These are phyloP conservation scores for Paelopatides confundens DNA, from an alignment of 53 echinoderm and acorn worm genomes.

Conservation along the genomic window DNA sequence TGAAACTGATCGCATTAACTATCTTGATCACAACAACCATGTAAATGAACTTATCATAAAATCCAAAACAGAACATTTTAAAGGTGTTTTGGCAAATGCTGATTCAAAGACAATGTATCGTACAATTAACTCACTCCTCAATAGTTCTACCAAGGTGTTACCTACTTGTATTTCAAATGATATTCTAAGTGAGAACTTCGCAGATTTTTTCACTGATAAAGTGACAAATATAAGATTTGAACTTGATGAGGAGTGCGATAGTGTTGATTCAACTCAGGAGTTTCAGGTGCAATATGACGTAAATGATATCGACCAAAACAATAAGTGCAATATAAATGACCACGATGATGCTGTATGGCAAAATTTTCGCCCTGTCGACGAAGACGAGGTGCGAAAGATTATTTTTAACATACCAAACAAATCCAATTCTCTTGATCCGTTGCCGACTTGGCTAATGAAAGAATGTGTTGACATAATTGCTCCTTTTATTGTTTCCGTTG, in stretches of 20 bases:
- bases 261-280: too few relatives aligned
- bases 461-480: neutral
- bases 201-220: too few relatives aligned
- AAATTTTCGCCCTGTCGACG: neutral
- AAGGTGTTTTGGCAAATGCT: too few relatives aligned
- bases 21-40: neutral
- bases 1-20: neutral
- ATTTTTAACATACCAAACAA: too few relatives aligned
- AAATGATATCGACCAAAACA: neutral
- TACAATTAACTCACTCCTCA: too few relatives aligned
- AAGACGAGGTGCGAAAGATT: too few relatives aligned
- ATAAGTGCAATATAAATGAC: neutral
- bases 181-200: too few relatives aligned
- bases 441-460: constrained; percentile 26
- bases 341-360: neutral
- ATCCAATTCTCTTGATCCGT: constrained; percentile 3
- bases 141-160: too few relatives aligned
- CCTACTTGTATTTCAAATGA: too few relatives aligned
- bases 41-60: neutral
- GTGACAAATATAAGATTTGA: too few relatives aligned
- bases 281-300: neutral
- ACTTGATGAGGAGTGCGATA: too few relatives aligned
- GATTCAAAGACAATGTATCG: too few relatives aligned
- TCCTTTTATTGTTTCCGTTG: neutral
- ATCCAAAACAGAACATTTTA: neutral